Conservation (phyloP, 2,797 vertebrate species). For the Brachyrhaphis roseni region DNA sequence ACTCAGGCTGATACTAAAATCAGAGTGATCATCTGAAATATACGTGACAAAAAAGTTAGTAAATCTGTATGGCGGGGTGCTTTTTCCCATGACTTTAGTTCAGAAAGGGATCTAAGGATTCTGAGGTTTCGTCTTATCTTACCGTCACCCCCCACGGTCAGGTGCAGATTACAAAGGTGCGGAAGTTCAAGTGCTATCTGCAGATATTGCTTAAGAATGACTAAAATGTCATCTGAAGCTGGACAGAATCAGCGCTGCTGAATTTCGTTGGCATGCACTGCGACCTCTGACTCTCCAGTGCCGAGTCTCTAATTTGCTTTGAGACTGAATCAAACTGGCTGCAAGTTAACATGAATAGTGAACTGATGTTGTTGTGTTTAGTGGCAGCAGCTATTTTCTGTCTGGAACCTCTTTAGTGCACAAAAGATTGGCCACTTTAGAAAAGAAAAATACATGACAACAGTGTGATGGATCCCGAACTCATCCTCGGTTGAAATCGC, state of each 20-base stretch:
- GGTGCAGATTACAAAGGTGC: background rate
- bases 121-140: background rate
- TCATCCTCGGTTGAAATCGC: background rate
- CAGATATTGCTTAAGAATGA: slow-evolving; percentile 10
- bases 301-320: background rate
- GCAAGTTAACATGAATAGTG: background rate
- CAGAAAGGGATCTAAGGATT: background rate
- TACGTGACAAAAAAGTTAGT: background rate
- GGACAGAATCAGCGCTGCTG: background rate
- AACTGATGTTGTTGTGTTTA: slow-evolving; percentile 4
- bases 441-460: background rate
- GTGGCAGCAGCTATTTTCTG: background rate
- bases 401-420: background rate
- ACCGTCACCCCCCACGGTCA: background rate
- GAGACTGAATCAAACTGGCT: background rate
- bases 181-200: slow-evolving; percentile 17
- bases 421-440: slow-evolving; percentile 10
- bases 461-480: background rate
- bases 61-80: background rate
- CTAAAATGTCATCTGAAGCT: slow-evolving; percentile 11
- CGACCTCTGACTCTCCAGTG: background rate
- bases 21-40: background rate
- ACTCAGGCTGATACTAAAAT: background rate
- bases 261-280: background rate
- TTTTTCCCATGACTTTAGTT: background rate